Evolutionary conservation across 2,888 invertebrate genomes (phyloP).

Genomic region (Willowsia nigromaculata): DNA sequence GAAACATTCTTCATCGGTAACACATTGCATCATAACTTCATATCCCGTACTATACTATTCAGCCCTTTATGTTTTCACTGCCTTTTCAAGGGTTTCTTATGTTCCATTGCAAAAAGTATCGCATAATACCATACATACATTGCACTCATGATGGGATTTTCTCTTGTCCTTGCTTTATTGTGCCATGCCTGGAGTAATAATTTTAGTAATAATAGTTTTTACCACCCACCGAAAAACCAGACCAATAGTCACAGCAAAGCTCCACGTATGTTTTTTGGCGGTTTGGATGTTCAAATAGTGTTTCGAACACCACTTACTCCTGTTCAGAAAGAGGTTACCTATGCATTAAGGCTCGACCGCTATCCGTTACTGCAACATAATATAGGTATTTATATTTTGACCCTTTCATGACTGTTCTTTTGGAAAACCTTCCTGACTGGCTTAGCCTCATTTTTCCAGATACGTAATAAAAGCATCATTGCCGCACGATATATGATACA

Average conservation of each 20-base stretch:
- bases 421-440: not conserved
- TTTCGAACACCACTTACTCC: constrained; percentile 1
- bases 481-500: constrained; percentile 6
- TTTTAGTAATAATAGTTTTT: not conserved
- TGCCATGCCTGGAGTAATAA: constrained; percentile 24
- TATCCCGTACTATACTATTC: not conserved
- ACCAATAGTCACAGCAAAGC: not conserved
- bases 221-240: constrained; percentile 3
- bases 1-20: constrained; percentile 20
- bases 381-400: not conserved
- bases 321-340: not conserved
- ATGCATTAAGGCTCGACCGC: not conserved
- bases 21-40: not conserved
- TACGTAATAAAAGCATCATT: not conserved
- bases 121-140: not conserved
- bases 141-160: constrained; percentile 1
- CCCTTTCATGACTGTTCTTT: not conserved
- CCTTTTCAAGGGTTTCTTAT: not conserved
- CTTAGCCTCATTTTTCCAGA: constrained; percentile 21
- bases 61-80: no score
- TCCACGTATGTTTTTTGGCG: not conserved
- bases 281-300: not conserved
- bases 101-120: not conserved
- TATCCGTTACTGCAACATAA: not conserved
- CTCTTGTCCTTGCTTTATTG: constrained; percentile 22